Conservation (phyloP, 1,140 invertebrate species). For the Onthophagus taurus region DNA sequence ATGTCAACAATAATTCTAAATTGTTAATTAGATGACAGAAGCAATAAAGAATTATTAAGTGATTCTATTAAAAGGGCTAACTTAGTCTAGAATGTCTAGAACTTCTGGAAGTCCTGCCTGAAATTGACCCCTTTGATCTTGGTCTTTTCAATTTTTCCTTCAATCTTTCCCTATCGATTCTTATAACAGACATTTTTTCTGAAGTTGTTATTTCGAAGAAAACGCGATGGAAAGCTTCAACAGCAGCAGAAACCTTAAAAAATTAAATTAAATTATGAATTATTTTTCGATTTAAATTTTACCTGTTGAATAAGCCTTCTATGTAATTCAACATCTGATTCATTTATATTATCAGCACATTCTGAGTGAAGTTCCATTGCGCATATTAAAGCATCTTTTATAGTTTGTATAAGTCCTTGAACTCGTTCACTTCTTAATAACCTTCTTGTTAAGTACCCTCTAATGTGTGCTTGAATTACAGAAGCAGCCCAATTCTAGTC, state of each 20-base stretch:
- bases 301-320: conserved; percentile 54
- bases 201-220: conserved; percentile 42
- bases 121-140: background rate
- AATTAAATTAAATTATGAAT: background rate
- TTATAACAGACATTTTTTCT: conserved; percentile 50
- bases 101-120: conserved; percentile 3
- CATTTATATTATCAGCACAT: conserved; percentile 41
- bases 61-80: no score
- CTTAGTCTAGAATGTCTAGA: no score
- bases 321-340: conserved; percentile 53
- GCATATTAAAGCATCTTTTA: conserved; percentile 64
- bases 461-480: conserved; percentile 61
- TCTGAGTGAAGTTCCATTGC: conserved; percentile 66
- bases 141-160: conserved; percentile 23
- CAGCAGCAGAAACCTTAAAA: conserved; percentile 49
- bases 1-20: no score
- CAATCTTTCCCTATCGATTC: conserved; percentile 37
- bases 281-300: conserved; percentile 6
- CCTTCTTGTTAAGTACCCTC: conserved; percentile 69
- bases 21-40: no score
- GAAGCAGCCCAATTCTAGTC: conserved; percentile 55
- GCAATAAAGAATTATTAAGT: no score
- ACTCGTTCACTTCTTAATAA: conserved; percentile 71
- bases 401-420: conserved; percentile 68
- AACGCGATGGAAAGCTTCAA: conserved; percentile 50